These are phyloP conservation scores for Melikaiella ostensackeni DNA, from an alignment of 2,888 invertebrate species.

Conservation along the genomic window DNA sequence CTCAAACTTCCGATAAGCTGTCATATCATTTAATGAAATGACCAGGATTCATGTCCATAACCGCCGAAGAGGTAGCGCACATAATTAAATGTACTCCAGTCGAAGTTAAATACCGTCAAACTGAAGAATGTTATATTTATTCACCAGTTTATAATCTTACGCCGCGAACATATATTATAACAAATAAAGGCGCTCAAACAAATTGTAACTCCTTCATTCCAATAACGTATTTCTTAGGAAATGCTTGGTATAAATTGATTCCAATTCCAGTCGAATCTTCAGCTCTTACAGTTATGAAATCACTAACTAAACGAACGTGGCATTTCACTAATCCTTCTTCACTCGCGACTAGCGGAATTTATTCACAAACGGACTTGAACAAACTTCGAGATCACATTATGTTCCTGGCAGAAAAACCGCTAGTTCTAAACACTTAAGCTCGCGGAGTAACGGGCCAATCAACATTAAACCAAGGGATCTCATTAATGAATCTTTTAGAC, in stretches of 20 bases:
- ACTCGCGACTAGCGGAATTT: slow-evolving; percentile 48
- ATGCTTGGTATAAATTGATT: slow-evolving; percentile 44
- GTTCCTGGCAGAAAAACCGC: slow-evolving; percentile 39
- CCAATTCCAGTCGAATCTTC: background rate
- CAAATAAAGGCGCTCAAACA: background rate
- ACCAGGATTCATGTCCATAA: slow-evolving; percentile 59
- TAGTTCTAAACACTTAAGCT: background rate
- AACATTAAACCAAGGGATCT: too few species aligned
- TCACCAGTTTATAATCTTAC: slow-evolving; percentile 54
- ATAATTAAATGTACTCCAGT: slow-evolving; percentile 60
- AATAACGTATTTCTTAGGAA: slow-evolving; percentile 48
- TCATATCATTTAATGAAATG: slow-evolving; percentile 55
- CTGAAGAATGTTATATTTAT: slow-evolving; percentile 43
- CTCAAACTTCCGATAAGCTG: slow-evolving; percentile 58
- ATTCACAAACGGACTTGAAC: slow-evolving; percentile 41
- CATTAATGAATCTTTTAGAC: too few species aligned
- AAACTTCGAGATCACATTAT: slow-evolving; percentile 41
- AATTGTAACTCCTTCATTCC: background rate
- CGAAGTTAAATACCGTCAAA: slow-evolving; percentile 43
- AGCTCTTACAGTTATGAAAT: slow-evolving; percentile 26
- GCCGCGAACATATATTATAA: slow-evolving; percentile 54
- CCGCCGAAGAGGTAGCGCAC: slow-evolving; percentile 60
- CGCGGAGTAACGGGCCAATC: background rate
- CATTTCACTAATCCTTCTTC: slow-evolving; percentile 15
- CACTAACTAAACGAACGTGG: slow-evolving; percentile 7